phyloP scores from a whole-genome alignment of 2,113 vertebrate species.

The Lagenorhynchus albirostris region DNA sequence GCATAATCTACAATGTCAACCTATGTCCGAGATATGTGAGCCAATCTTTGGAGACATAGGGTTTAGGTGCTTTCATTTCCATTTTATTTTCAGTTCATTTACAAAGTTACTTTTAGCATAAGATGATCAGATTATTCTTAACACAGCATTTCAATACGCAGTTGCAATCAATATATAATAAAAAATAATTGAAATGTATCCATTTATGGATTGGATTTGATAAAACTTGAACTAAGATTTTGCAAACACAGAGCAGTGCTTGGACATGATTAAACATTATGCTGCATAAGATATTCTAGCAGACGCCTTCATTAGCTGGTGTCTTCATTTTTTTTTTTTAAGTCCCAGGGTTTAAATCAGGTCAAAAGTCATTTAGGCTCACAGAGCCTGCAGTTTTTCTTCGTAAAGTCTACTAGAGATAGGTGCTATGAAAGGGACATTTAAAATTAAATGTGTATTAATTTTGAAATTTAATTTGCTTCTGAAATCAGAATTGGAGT shows the following conservation, averaged over 20 bases:
- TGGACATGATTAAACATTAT: background rate
- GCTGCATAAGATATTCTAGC: background rate
- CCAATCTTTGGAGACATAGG: background rate
- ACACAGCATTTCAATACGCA: background rate
- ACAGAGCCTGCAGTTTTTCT: background rate
- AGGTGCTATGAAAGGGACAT: background rate
- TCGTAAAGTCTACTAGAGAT: background rate
- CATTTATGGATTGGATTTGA: background rate
- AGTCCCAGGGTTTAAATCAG: background rate
- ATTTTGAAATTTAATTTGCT: constrained; percentile 23
- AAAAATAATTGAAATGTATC: background rate
- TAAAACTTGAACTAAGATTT: background rate
- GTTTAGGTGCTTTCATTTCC: background rate
- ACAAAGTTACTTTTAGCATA: background rate
- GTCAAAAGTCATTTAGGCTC: background rate
- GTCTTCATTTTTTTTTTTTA: background rate
- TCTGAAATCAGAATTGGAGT: background rate
- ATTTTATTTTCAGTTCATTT: background rate
- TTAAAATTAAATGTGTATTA: constrained; percentile 13
- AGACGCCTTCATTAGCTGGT: background rate
- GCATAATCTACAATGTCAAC: background rate
- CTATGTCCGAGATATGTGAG: background rate
- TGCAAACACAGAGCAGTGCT: background rate
- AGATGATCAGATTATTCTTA: background rate
- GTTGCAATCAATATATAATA: background rate